Evolutionary conservation across 2,888 invertebrate genomes (phyloP).

Genomic region (Anthrax anthrax): DNA sequence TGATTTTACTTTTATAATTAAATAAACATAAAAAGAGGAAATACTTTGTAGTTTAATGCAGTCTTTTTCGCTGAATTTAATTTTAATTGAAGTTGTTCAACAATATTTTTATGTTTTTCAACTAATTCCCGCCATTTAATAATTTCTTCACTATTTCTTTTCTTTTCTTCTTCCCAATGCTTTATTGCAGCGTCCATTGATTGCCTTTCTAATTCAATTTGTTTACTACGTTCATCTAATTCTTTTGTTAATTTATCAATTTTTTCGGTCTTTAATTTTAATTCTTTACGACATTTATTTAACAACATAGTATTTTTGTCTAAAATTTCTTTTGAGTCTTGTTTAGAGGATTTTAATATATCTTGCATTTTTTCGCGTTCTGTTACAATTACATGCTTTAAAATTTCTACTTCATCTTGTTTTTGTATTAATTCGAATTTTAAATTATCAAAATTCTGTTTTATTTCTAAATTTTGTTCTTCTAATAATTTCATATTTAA

Average conservation of each 20-base stretch:
- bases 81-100: constrained; percentile 41
- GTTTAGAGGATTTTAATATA: constrained; percentile 21
- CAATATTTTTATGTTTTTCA: constrained; percentile 36
- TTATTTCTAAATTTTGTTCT: constrained; percentile 19
- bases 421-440: constrained; percentile 22
- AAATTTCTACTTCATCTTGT: constrained; percentile 26
- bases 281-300: constrained; percentile 24
- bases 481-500: constrained; percentile 31
- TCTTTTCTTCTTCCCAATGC: constrained; percentile 35
- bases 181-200: constrained; percentile 35
- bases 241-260: constrained; percentile 24
- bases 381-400: constrained; percentile 29
- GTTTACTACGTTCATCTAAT: constrained; percentile 23
- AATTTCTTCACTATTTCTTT: constrained; percentile 36
- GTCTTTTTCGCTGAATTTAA: constrained; percentile 49
- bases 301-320: constrained; percentile 22
- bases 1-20: neutral
- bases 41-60: constrained; percentile 43
- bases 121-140: constrained; percentile 35
- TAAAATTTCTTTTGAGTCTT: constrained; percentile 15
- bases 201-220: constrained; percentile 35
- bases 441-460: constrained; percentile 22
- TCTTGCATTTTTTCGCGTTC: constrained; percentile 29
- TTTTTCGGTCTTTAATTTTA: constrained; percentile 36
- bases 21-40: constrained; percentile 3